These are phyloP conservation scores for Fabriciana adippe DNA, from an alignment of 2,888 invertebrate species.

Conservation along the genomic window DNA sequence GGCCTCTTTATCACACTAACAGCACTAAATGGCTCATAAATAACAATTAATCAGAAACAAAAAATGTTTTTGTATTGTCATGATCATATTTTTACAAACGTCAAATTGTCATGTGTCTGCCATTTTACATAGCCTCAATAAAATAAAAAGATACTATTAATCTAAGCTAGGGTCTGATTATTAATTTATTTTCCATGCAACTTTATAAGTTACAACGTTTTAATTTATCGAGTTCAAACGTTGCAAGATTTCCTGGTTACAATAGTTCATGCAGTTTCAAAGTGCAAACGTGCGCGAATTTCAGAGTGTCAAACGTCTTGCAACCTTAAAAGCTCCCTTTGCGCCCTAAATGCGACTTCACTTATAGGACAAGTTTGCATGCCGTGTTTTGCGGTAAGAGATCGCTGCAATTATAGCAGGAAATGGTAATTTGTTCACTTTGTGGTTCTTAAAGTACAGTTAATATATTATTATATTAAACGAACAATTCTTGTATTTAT, in stretches of 20 bases:
- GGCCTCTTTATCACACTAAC: too few relatives aligned
- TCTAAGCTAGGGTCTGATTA: too few relatives aligned
- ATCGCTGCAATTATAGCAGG: constrained; percentile 22
- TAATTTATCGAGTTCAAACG: constrained; percentile 15
- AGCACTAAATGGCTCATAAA: too few relatives aligned
- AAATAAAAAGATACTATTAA: too few relatives aligned
- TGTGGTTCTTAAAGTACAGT: constrained; percentile 21
- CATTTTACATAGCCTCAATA: too few relatives aligned
- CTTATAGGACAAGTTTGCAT: constrained; percentile 33
- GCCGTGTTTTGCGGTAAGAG: constrained; percentile 26
- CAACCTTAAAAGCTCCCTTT: constrained; percentile 28
- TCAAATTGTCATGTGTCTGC: too few relatives aligned
- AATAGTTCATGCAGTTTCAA: constrained; percentile 33
- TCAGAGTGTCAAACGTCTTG: constrained; percentile 33
- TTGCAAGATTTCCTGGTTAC: constrained; percentile 22
- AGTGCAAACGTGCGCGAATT: constrained; percentile 37
- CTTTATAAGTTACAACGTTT: not conserved
- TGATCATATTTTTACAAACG: too few relatives aligned
- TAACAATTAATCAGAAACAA: too few relatives aligned
- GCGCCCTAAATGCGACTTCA: constrained; percentile 33
- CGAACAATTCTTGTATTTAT: too few relatives aligned
- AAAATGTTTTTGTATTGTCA: too few relatives aligned
- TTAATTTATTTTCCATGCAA: too few relatives aligned
- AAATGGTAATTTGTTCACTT: constrained; percentile 26
- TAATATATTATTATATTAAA: constrained; percentile 16